Evolutionary conservation across 2,113 vertebrate genomes (phyloP), one percentile per base, ranked within the genome.

Genomic region (Apistogramma diplotaenia): DNA sequence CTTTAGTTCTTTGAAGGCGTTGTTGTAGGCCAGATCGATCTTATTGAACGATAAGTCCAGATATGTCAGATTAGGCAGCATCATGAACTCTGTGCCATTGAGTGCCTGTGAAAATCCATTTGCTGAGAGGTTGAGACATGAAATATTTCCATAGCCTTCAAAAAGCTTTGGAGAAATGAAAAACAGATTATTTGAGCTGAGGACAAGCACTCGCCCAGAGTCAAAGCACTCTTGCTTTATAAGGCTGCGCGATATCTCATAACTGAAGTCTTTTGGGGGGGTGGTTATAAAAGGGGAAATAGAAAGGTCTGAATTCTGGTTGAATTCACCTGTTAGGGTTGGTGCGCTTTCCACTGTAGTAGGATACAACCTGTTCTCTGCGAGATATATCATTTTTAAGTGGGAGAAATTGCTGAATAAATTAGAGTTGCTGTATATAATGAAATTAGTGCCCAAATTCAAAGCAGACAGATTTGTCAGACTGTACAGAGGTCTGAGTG

Each of bases 151-250:
- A 85, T 96, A 94, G 7, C 75, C 86, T 46, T 92, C 37, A 86
- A 96, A 96, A 16, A 94, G 94, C 15, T 94, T 15, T 61, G 89
- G 89, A 19, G 93, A 92, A 81, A 95, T 96, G 74, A 96, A 96
- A 81, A 97, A 97, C 54, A 93, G 89, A 78, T 89, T 96, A 53
- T 96, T 97, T 71, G 92, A 94, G 86, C 94, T 97, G 59, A 96
- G 78, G 65, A 89, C 62, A 49, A 97, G 89, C 73, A 94, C 92
- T 74, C 93, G 95, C 18, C 96, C 96, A n/a, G 95, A 87, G 4
- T 43, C 4, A 3, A 76, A 91, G 55, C 95, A 96, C 15, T 95
- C 89, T 23, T 83, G 55, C 76, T 96, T 96, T 73, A 96, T 62
- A 0, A 89, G 76, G 0, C 8, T 3, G 11, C 81, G 78, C 1